These are phyloP conservation scores for Cottoperca gobio DNA, from an alignment of 2,797 vertebrate genomes.

Conservation along the genomic window DNA sequence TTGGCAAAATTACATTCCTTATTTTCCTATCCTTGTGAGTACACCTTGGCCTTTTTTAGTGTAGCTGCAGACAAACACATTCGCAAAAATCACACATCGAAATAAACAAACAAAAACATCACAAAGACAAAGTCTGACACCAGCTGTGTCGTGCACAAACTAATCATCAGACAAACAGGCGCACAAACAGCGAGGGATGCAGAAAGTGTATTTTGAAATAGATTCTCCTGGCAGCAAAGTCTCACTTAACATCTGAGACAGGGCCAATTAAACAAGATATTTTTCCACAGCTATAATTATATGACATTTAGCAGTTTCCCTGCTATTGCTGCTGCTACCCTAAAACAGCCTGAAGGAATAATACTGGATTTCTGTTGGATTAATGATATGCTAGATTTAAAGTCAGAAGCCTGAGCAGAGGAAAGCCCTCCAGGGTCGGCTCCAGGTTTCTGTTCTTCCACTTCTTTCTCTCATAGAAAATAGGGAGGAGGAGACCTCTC, in stretches of 20 bases:
- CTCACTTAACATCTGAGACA: slow-evolving; percentile 45
- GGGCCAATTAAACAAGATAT: slow-evolving; percentile 69
- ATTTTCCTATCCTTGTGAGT: background rate
- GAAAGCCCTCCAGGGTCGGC: slow-evolving; percentile 20
- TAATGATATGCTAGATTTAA: slow-evolving; percentile 72
- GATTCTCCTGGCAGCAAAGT: slow-evolving; percentile 49
- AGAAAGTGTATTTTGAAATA: slow-evolving; percentile 35
- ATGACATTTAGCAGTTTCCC: slow-evolving; percentile 58
- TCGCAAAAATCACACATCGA: background rate
- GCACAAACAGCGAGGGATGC: slow-evolving; percentile 19
- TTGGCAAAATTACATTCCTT: background rate
- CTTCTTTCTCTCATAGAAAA: slow-evolving; percentile 3
- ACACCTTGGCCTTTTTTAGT: background rate
- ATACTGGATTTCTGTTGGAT: slow-evolving; percentile 57
- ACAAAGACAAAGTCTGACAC: slow-evolving; percentile 23
- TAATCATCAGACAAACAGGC: slow-evolving; percentile 33
- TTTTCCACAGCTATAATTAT: slow-evolving; percentile 51
- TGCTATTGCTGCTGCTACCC: slow-evolving; percentile 68
- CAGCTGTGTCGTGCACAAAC: slow-evolving; percentile 6
- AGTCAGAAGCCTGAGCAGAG: slow-evolving; percentile 58
- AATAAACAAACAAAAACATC: slow-evolving; percentile 40
- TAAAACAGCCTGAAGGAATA: slow-evolving; percentile 45
- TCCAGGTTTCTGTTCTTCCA: slow-evolving; percentile 17
- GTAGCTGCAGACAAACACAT: background rate
- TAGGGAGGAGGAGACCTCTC: background rate